These are phyloP conservation scores for Myripristis jacobus DNA, from an alignment of 2,797 vertebrate genomes.

Conservation along the genomic window DNA sequence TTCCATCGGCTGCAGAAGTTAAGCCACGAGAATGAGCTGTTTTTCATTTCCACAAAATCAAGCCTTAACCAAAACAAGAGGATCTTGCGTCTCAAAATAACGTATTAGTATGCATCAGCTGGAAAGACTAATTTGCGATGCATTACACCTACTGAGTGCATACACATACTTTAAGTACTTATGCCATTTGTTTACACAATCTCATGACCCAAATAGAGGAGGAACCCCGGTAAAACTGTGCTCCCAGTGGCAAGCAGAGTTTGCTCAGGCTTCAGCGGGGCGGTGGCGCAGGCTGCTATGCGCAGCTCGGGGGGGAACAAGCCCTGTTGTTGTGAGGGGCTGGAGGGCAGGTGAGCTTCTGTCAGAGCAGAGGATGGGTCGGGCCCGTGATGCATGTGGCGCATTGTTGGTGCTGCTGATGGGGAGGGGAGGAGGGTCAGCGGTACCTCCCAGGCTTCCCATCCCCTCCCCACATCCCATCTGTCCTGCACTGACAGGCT, in stretches of 20 bases:
- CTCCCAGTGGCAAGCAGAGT: conserved; percentile 42
- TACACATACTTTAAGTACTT: conserved; percentile 40
- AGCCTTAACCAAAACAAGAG: conserved; percentile 52
- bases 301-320: conserved; percentile 61
- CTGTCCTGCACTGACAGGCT: conserved; percentile 72
- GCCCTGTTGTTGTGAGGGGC: conserved; percentile 66
- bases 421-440: conserved; percentile 70
- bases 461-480: conserved; percentile 65
- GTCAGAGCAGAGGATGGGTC: conserved; percentile 65
- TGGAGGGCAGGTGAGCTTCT: conserved; percentile 75
- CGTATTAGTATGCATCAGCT: conserved; percentile 58
- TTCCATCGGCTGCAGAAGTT: conserved; percentile 31
- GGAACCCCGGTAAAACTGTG: conserved; percentile 41
- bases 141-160: conserved; percentile 52
- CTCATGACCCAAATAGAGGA: conserved; percentile 48
- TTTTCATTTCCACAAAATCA: conserved; percentile 56
- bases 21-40: conserved; percentile 47
- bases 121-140: conserved; percentile 53
- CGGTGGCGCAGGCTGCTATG: conserved; percentile 46
- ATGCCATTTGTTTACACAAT: conserved; percentile 54
- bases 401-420: conserved; percentile 69
- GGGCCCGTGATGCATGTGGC: conserved; percentile 62
- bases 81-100: conserved; percentile 51
- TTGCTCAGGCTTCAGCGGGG: conserved; percentile 46
- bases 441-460: conserved; percentile 73